Conservation (phyloP, 2,888 invertebrate species). For the Cynaeus angustus region DNA sequence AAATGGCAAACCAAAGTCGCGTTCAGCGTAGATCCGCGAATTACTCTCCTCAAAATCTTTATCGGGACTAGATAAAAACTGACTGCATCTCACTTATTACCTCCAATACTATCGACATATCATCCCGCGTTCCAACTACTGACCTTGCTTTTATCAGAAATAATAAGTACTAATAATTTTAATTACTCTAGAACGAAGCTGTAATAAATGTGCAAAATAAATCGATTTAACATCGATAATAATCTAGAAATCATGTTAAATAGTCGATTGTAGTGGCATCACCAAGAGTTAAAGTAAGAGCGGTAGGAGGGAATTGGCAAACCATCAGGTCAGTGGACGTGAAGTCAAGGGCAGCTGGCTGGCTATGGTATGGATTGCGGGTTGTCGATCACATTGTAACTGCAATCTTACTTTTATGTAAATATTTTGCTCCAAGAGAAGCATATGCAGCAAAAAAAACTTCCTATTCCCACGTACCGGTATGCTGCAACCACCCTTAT, state of each 20-base stretch:
- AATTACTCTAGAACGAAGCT: slow-evolving; percentile 39
- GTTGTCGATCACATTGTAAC: slow-evolving; percentile 65
- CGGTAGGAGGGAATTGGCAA: slow-evolving; percentile 62
- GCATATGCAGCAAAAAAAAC: slow-evolving; percentile 28
- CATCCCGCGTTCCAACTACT: neutral
- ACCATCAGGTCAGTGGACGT: slow-evolving; percentile 71
- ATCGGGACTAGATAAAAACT: slow-evolving; percentile 19
- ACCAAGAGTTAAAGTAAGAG: slow-evolving; percentile 52
- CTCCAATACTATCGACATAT: slow-evolving; percentile 14
- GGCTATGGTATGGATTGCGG: slow-evolving; percentile 62
- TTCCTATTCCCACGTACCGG: slow-evolving; percentile 15
- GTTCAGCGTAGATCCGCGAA: slow-evolving; percentile 52
- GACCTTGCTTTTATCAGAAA: slow-evolving; percentile 18
- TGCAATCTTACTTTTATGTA: slow-evolving; percentile 58
- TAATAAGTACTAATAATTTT: slow-evolving; percentile 30
- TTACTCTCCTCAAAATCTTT: slow-evolving; percentile 49
- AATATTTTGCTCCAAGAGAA: slow-evolving; percentile 36
- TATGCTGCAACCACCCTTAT: slow-evolving; percentile 8
- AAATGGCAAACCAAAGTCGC: slow-evolving; percentile 55
- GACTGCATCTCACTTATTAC: slow-evolving; percentile 33
- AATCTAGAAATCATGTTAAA: slow-evolving; percentile 50
- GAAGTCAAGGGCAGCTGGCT: slow-evolving; percentile 70
- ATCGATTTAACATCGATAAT: slow-evolving; percentile 48
- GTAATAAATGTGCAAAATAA: slow-evolving; percentile 34
- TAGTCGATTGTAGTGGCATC: slow-evolving; percentile 51